phyloP scores from a whole-genome alignment of 1,140 invertebrate species.

The Rhyacophila brunnea region DNA sequence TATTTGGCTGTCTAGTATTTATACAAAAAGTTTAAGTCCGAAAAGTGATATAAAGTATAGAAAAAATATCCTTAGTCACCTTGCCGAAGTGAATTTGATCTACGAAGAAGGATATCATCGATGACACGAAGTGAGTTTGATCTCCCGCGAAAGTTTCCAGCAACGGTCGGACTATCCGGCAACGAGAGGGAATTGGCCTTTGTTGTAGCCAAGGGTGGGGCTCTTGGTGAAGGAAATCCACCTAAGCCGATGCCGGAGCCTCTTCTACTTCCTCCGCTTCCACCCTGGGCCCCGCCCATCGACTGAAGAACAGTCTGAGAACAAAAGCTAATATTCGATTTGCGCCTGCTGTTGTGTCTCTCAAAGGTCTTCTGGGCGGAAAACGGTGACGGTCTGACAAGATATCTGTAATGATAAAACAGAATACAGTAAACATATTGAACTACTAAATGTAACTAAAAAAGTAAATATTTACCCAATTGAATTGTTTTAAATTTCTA shows the following conservation, averaged over 20 bases:
- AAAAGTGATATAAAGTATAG: no score
- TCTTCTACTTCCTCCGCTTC: conserved; percentile 52
- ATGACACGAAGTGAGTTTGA: conserved; percentile 82
- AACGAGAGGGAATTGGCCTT: conserved; percentile 86
- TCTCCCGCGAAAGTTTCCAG: conserved; percentile 71
- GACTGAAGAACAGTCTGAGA: conserved; percentile 72
- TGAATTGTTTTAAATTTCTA: no score
- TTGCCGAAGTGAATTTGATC: conserved; percentile 81
- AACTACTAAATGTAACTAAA: no score
- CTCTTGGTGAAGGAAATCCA: conserved; percentile 64
- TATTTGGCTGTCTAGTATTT: no score
- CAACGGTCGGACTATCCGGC: conserved; percentile 81
- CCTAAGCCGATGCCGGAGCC: conserved; percentile 58
- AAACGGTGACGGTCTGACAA: conserved; percentile 87
- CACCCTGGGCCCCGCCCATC: conserved; percentile 39
- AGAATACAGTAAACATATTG: no score
- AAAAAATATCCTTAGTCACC: conserved; percentile 53
- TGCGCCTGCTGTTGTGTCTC: conserved; percentile 83
- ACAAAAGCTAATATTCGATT: conserved; percentile 88
- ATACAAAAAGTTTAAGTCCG: no score
- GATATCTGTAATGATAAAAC: conserved; percentile 64
- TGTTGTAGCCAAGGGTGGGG: conserved; percentile 73
- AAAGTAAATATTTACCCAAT: no score
- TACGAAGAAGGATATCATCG: conserved; percentile 78
- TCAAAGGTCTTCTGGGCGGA: conserved; percentile 93